phyloP scores from a whole-genome alignment of 2,888 invertebrate species.

The Flexamia atlantica region DNA sequence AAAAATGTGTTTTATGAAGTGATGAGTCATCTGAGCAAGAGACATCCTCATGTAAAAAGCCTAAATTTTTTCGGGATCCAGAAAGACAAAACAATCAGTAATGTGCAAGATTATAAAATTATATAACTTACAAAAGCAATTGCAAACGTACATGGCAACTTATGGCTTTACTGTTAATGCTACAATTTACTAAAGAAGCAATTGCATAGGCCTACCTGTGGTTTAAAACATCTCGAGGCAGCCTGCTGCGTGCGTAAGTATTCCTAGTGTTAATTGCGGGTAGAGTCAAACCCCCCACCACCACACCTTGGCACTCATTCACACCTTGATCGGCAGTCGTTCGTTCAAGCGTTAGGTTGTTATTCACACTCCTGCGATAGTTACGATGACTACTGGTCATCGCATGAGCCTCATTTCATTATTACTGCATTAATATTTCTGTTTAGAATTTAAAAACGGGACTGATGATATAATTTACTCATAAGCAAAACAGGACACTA shows the following conservation, averaged over 20 bases:
- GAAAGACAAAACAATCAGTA: too few relatives aligned
- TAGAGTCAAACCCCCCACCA: slow-evolving; percentile 65
- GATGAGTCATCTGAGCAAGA: too few relatives aligned
- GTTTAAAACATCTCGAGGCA: slow-evolving; percentile 52
- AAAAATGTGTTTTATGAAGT: too few relatives aligned
- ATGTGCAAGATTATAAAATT: too few relatives aligned
- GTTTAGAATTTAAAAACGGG: slow-evolving; percentile 7
- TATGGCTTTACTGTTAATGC: background rate
- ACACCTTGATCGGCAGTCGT: slow-evolving; percentile 49
- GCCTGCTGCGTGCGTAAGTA: slow-evolving; percentile 59
- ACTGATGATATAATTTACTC: background rate
- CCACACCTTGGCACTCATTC: slow-evolving; percentile 55
- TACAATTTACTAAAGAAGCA: background rate
- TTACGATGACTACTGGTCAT: slow-evolving; percentile 69
- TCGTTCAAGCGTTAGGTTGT: slow-evolving; percentile 67
- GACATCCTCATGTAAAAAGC: too few relatives aligned
- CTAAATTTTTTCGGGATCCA: too few relatives aligned
- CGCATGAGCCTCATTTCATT: slow-evolving; percentile 62
- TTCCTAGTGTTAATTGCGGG: slow-evolving; percentile 66
- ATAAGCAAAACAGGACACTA: background rate
- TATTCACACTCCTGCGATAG: slow-evolving; percentile 67
- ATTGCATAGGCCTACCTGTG: slow-evolving; percentile 54
- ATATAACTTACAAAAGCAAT: too few relatives aligned
- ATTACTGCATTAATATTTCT: slow-evolving; percentile 8
- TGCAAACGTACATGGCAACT: too few relatives aligned